These are phyloP conservation scores for Brachypterus glaber DNA, from an alignment of 2,888 invertebrate species.

Conservation along the genomic window DNA sequence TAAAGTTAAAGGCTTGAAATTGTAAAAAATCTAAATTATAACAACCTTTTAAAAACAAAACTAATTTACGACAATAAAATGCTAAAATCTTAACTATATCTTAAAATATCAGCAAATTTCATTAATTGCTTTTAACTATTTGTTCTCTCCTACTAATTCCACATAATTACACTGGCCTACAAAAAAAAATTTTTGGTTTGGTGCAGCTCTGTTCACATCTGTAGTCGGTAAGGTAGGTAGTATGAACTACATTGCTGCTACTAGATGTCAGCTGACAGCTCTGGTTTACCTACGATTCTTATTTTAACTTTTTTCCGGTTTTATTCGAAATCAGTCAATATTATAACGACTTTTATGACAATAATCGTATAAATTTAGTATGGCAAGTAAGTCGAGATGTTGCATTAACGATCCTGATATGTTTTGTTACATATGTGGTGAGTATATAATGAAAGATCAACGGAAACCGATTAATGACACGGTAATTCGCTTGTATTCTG, in stretches of 20 bases:
- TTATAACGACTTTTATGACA: background rate
- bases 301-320: background rate
- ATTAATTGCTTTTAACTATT: background rate
- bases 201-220: too few species aligned
- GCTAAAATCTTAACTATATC: background rate
- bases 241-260: too few species aligned
- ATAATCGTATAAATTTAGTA: background rate
- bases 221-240: too few species aligned
- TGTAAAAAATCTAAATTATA: background rate
- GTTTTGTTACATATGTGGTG: slow-evolving; percentile 7
- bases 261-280: too few species aligned
- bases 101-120: too few species aligned
- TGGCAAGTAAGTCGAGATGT: slow-evolving; percentile 7
- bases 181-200: too few species aligned
- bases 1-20: background rate
- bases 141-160: background rate
- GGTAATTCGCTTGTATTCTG: slow-evolving; percentile 9
- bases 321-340: background rate
- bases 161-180: too few species aligned
- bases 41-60: background rate
- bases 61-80: background rate
- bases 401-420: slow-evolving; percentile 11
- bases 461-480: slow-evolving; percentile 8
- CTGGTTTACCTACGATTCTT: too few species aligned
- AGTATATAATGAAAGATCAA: slow-evolving; percentile 11